Base-by-base conservation (phyloP, 1,140 invertebrate species). In the Delia radicum region DNA sequence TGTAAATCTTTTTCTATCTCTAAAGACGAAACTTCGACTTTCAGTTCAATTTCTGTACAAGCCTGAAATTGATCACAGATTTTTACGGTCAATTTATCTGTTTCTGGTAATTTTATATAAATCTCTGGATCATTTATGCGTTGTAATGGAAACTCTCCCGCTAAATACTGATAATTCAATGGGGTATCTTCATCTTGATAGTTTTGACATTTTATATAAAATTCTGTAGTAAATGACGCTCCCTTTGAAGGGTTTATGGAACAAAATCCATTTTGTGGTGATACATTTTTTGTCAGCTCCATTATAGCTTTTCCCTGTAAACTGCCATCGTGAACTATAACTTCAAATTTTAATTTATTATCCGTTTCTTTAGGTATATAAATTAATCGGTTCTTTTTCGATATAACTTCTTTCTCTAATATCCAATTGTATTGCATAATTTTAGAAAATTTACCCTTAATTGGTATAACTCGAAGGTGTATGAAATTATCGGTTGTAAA, bases 31-130 rank as follows among this genome's bases (percentile, higher is more conserved):
- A 76, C 75, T 21, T 26, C 29, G 4, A 76, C 72, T 13, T 46
- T n/a, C 12, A 73, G 12, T 0, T 46, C 12, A 8, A 37, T n/a
- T 10, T 77, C 73, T 12, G n/a, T 72, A 33, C 76, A 77, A 2
- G 76, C 74, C 26, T 37, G 24, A 8, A 74, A 67, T 28, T 21
- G 67, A 46, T 77, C 76, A 27, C 76, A 77, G 10, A 77, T 74
- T 1, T 37, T 26, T 4, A 77, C 29, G 24, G 26, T 42, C 6
- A 77, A 21, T 6, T 12, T 29, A 3, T 15, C 46, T 15, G n/a
- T 42, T 63, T 62, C 10, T 27, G 76, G 73, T 1, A 77, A 27
- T 31, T 55, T 27, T n/a, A 71, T n/a, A 13, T 18, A 27, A 27
- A 75, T 31, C 4, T 37, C 7, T 0, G 18, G 24, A 12, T 74